These are phyloP conservation scores for Tauraco erythrolophus DNA, from an alignment of 2,113 vertebrate genomes.

Conservation along the genomic window DNA sequence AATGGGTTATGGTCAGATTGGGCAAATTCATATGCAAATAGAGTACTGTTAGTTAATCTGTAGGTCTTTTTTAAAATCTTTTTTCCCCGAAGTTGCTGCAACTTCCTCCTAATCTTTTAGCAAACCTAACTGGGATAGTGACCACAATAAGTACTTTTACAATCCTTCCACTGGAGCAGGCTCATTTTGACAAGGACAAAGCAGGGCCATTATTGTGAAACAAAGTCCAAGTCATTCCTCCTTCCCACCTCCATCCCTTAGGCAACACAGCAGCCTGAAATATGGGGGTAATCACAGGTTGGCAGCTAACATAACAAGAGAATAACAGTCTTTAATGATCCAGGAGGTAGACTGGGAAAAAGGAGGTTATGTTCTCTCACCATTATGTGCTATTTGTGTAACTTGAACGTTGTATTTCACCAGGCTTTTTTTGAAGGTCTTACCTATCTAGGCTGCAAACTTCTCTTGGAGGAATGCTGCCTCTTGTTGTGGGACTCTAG, in stretches of 20 bases:
- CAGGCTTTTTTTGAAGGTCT: not conserved
- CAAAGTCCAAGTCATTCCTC: not conserved
- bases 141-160: not conserved
- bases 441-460: not conserved
- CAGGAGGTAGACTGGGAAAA: not conserved
- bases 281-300: not conserved
- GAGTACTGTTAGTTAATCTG: constrained; percentile 8
- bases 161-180: not conserved
- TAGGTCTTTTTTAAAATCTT: not conserved
- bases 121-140: not conserved
- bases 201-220: not conserved
- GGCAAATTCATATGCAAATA: constrained; percentile 53
- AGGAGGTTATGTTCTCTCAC: not conserved
- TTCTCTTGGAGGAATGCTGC: not conserved
- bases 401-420: not conserved
- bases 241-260: not conserved
- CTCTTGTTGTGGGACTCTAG: not conserved
- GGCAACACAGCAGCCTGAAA: not conserved
- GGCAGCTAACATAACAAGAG: not conserved
- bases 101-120: constrained; percentile 10
- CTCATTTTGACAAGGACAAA: not conserved
- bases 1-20: constrained; percentile 38
- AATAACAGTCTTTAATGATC: not conserved
- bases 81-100: not conserved
- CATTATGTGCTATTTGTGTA: not conserved